Conservation (phyloP, 2,113 vertebrate species). For the Bolborhynchus lineola region DNA sequence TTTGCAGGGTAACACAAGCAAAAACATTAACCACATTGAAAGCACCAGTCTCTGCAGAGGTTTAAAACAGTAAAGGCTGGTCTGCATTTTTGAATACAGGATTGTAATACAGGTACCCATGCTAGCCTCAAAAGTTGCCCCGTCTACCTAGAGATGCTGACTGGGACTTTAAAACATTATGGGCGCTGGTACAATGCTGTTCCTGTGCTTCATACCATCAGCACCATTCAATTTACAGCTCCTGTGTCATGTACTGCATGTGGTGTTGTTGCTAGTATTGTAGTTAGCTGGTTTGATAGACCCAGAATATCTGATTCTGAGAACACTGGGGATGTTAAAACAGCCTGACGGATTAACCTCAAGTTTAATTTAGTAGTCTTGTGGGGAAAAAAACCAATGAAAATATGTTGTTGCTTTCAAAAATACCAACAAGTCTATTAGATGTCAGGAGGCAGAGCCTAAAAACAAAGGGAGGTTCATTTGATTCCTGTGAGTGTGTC, state of each 20-base stretch:
- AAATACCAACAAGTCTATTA: neutral
- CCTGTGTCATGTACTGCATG: too few relatives aligned
- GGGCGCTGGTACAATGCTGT: neutral
- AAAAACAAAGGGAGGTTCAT: neutral
- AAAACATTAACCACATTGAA: neutral
- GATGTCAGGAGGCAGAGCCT: neutral
- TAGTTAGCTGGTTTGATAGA: neutral
- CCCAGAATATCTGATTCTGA: neutral
- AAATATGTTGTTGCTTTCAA: neutral
- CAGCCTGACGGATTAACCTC: neutral
- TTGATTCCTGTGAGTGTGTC: neutral
- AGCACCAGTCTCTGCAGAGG: neutral
- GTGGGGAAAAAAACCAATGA: neutral
- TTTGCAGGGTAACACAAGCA: neutral
- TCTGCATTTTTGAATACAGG: neutral
- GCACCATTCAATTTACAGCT: accelerated
- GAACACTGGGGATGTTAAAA: neutral
- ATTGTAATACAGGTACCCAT: neutral
- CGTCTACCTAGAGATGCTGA: neutral
- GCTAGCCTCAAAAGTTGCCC: neutral
- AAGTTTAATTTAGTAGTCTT: neutral
- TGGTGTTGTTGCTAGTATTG: neutral
- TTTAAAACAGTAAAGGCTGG: neutral
- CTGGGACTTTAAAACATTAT: neutral
- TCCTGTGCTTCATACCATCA: neutral